A percentile compares a stretch with the other conserved stretches of the same genome.
phyloP scores from a whole-genome alignment of 1,140 invertebrate genomes.

The Hormaphis cornu region DNA sequence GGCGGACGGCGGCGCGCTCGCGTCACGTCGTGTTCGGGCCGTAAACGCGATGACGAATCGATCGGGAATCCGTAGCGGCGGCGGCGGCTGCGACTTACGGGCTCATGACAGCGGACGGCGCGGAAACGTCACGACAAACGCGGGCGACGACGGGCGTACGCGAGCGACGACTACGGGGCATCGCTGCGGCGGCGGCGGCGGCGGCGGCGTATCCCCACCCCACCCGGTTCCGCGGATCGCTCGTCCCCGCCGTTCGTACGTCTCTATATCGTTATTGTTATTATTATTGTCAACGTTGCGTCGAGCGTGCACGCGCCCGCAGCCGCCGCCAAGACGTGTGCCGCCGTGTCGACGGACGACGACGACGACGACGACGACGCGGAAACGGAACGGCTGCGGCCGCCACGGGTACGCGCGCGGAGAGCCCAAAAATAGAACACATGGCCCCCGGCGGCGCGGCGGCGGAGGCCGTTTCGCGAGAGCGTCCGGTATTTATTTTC shows the following conservation, averaged over 20 bases:
- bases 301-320: neutral
- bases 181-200: neutral
- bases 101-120: neutral
- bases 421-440: slow-evolving; percentile 30
- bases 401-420: neutral
- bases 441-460: neutral
- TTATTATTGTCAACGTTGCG: neutral
- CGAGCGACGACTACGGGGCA: neutral
- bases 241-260: neutral
- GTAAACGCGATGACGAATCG: slow-evolving; percentile 5
- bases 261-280: too few relatives aligned
- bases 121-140: too few relatives aligned
- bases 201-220: neutral
- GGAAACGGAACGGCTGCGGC: slow-evolving; percentile 26
- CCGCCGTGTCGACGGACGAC: neutral
- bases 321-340: neutral
- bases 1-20: neutral
- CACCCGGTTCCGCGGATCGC: neutral
- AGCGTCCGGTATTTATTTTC: too few relatives aligned
- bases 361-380: neutral
- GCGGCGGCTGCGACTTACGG: neutral
- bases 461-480: neutral
- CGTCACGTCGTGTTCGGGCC: neutral
- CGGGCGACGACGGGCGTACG: neutral
- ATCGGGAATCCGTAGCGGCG: slow-evolving; percentile 3